phyloP scores from a whole-genome alignment of 2,888 invertebrate species.

The Eupithecia dodoneata region DNA sequence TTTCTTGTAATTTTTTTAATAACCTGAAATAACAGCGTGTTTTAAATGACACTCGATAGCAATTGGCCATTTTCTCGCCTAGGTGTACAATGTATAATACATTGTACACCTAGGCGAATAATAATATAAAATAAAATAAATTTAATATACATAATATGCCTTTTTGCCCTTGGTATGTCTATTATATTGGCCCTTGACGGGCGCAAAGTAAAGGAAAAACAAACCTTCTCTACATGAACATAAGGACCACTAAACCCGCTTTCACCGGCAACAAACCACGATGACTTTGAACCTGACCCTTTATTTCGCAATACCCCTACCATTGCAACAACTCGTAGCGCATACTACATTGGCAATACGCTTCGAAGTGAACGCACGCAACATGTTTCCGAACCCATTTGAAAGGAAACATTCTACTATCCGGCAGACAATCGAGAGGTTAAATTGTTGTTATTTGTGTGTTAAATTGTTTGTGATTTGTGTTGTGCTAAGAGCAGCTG shows the following conservation, averaged over 20 bases:
- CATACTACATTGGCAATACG: slow-evolving; percentile 40
- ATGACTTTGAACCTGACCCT: slow-evolving; percentile 63
- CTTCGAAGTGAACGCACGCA: slow-evolving; percentile 57
- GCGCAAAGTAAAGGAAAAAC: not conserved
- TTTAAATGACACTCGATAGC: too few relatives aligned
- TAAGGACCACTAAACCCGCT: not conserved
- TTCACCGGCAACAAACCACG: slow-evolving; percentile 6
- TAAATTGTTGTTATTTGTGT: too few relatives aligned
- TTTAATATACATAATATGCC: too few relatives aligned
- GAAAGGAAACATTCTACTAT: slow-evolving; percentile 88
- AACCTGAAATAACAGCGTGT: too few relatives aligned
- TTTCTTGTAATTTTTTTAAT: too few relatives aligned
- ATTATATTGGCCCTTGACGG: not conserved
- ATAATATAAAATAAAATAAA: too few relatives aligned
- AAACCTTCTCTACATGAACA: not conserved
- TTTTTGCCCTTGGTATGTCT: too few relatives aligned
- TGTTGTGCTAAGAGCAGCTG: too few relatives aligned
- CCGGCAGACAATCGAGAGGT: slow-evolving; percentile 85
- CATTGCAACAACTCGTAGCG: not conserved
- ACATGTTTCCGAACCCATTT: slow-evolving; percentile 88
- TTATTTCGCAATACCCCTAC: slow-evolving; percentile 53
- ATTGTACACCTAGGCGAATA: too few relatives aligned
- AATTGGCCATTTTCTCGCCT: too few relatives aligned
- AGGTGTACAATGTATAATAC: too few relatives aligned
- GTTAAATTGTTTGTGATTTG: too few relatives aligned